phyloP scores from a whole-genome alignment of 2,888 invertebrate genomes.

The Drosophila flavopinicola region DNA sequence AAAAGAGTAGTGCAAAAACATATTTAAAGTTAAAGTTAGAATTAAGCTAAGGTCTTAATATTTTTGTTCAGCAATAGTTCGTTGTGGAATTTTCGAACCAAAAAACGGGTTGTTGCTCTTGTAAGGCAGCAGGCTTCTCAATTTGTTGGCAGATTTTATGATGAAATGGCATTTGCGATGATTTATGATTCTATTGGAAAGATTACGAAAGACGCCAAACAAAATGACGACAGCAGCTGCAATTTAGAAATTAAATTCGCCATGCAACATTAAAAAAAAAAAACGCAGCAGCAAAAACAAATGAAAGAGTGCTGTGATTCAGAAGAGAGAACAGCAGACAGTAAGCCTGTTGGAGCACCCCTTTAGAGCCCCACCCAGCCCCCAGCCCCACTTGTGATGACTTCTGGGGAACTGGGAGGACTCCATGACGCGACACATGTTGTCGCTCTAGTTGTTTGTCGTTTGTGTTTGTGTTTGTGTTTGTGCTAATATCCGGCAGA shows the following conservation, averaged over 20 bases:
- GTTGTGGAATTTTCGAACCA: too few species aligned
- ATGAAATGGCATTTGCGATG: slow-evolving; percentile 61
- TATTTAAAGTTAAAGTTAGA: too few species aligned
- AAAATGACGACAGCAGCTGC: slow-evolving; percentile 77
- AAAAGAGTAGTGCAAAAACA: too few species aligned
- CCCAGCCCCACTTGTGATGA: slow-evolving; percentile 15
- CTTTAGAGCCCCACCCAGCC: neutral
- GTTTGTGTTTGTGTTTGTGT: slow-evolving; percentile 12
- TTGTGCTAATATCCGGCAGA: slow-evolving; percentile 73
- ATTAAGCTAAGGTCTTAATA: too few species aligned
- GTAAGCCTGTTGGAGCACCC: neutral
- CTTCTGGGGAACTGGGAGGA: slow-evolving; percentile 26
- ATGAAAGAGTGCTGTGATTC: slow-evolving; percentile 59
- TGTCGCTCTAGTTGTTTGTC: slow-evolving; percentile 49
- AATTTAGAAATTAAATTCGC: slow-evolving; percentile 82
- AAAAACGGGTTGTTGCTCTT: too few species aligned
- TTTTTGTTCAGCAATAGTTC: too few species aligned
- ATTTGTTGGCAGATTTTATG: slow-evolving; percentile 23
- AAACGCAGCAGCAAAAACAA: slow-evolving; percentile 42
- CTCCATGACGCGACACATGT: slow-evolving; percentile 67
- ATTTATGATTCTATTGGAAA: slow-evolving; percentile 71
- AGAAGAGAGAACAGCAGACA: slow-evolving; percentile 35
- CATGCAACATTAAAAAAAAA: slow-evolving; percentile 81
- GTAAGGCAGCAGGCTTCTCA: too few species aligned
- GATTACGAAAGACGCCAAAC: slow-evolving; percentile 56